Evolutionary conservation across 2,888 invertebrate genomes (phyloP), one percentile per base, ranked within the genome.

Genomic region (Atethmia centrago): DNA sequence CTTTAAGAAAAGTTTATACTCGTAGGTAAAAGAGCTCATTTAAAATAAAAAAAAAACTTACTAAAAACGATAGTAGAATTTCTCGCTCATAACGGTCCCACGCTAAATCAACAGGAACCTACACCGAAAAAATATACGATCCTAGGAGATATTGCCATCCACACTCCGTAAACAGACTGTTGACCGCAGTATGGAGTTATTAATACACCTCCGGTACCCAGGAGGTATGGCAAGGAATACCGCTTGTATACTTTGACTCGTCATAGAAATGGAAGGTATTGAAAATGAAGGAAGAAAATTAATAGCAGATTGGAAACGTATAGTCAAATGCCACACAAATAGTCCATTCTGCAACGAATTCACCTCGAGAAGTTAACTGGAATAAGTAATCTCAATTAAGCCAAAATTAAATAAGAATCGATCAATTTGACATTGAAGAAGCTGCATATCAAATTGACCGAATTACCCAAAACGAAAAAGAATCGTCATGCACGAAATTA

Each of bases 191-290:
- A 28, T 7, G 19, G 19, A 53, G 47, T 31, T 76, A 66, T 53
- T 53, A 62, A 56, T 62, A 63, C n/a, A 58, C n/a, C 47, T 56
- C n/a, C 21, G 47, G 36, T 40, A 55, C 61, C 61, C 36, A 36
- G 36, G 36, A 36, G 36, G 36, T 36, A 36, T 36, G 36, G 59
- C 45, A 53, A 53, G 14, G 47, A 19, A 55, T 31, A 28, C 19
- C 40, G 5, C 25, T 42, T 67, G 47, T 53, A 16, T 31, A 53
- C 28, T 55, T 42, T 28, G 16, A 7, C n/a, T 75, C 56, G 51
- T n/a, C 28, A 14, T 14, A 36, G 36, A 4, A 47, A 70, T 58
- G 7, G 31, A 21, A 21, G 12, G 25, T 58, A 21, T 16, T 45
- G 25, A 68, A 67, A n/a, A 69, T 9, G 28, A 19, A 21, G 47